These are phyloP conservation scores for Danio tinwini DNA, from an alignment of 2,797 vertebrate genomes.

Conservation along the genomic window DNA sequence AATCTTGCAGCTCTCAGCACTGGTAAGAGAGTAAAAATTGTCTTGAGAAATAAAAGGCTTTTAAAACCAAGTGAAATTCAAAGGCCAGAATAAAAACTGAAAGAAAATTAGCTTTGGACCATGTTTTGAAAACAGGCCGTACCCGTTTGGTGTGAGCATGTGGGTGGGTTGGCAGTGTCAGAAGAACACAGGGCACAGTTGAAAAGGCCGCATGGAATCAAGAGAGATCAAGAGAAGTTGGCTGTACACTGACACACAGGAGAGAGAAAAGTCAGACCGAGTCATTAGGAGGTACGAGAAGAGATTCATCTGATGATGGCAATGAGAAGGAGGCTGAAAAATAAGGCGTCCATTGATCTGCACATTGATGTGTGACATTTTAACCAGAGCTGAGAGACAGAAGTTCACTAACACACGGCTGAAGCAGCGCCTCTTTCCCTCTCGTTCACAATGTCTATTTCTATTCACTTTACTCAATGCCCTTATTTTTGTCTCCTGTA, in stretches of 20 bases:
- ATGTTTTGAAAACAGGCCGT: slow-evolving; percentile 20
- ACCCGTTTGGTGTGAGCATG: slow-evolving; percentile 13
- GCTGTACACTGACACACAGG: slow-evolving; percentile 75
- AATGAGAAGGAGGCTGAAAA: slow-evolving; percentile 90
- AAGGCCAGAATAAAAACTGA: slow-evolving; percentile 18
- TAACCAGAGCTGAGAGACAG: slow-evolving; percentile 92
- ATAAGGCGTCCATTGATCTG: slow-evolving; percentile 97
- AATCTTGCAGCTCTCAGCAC: neutral
- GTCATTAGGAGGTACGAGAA: slow-evolving; percentile 89
- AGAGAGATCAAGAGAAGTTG: slow-evolving; percentile 57
- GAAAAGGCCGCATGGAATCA: slow-evolving; percentile 34
- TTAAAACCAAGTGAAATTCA: slow-evolving; percentile 12
- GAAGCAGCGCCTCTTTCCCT: slow-evolving; percentile 48
- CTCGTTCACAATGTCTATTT: slow-evolving; percentile 59
- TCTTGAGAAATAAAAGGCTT: neutral
- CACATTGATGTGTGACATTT: slow-evolving; percentile 95
- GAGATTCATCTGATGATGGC: slow-evolving; percentile 86
- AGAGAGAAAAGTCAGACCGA: slow-evolving; percentile 81
- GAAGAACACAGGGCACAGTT: slow-evolving; percentile 19
- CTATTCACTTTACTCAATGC: slow-evolving; percentile 27
- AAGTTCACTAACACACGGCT: slow-evolving; percentile 60
- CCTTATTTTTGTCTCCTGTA: slow-evolving; percentile 36
- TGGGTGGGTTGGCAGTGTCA: slow-evolving; percentile 22
- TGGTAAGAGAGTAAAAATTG: neutral
- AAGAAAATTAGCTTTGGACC: slow-evolving; percentile 27